Percentiles rank a stretch among this genome's conserved stretches.
Evolutionary conservation across 2,797 vertebrate species (phyloP).

Genomic region (Neostethus bicornis): DNA sequence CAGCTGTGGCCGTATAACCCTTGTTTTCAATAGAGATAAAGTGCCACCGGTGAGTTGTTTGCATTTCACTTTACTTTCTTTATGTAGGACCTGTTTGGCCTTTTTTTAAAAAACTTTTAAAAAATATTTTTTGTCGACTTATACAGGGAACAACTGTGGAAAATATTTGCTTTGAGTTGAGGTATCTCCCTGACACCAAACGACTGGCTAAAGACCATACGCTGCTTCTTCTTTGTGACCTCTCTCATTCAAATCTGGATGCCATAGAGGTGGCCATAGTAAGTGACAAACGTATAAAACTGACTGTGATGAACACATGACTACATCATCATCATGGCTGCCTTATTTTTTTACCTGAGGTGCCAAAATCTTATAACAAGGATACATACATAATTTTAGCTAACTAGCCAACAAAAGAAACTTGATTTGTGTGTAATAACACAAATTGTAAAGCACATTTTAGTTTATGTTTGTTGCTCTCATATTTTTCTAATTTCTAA

Average conservation of each 20-base stretch:
- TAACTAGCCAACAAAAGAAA: too few relatives aligned
- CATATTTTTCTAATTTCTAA: constrained; percentile 13
- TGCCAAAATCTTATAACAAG: not conserved
- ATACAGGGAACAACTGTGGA: constrained; percentile 93
- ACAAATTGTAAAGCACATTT: too few relatives aligned
- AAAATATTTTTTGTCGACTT: too few relatives aligned
- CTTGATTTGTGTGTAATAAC: too few relatives aligned
- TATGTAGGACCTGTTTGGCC: not conserved
- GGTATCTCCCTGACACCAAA: constrained; percentile 86
- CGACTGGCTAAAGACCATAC: constrained; percentile 84
- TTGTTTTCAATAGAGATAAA: constrained; percentile 90
- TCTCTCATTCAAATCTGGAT: constrained; percentile 83
- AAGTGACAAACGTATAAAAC: too few relatives aligned
- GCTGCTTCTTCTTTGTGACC: constrained; percentile 90
- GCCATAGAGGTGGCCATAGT: constrained; percentile 94
- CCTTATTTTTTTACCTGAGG: not conserved
- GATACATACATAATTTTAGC: too few relatives aligned
- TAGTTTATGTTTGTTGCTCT: not conserved
- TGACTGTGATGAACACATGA: too few relatives aligned
- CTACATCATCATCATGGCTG: too few relatives aligned
- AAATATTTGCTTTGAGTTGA: constrained; percentile 91
- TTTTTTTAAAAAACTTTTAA: too few relatives aligned
- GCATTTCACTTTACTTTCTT: accelerated
- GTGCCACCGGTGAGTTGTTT: constrained; percentile 86
- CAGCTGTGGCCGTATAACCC: constrained; percentile 91